These are phyloP conservation scores for Ramphastos sulfuratus DNA, from an alignment of 2,113 vertebrate species.

Conservation along the genomic window DNA sequence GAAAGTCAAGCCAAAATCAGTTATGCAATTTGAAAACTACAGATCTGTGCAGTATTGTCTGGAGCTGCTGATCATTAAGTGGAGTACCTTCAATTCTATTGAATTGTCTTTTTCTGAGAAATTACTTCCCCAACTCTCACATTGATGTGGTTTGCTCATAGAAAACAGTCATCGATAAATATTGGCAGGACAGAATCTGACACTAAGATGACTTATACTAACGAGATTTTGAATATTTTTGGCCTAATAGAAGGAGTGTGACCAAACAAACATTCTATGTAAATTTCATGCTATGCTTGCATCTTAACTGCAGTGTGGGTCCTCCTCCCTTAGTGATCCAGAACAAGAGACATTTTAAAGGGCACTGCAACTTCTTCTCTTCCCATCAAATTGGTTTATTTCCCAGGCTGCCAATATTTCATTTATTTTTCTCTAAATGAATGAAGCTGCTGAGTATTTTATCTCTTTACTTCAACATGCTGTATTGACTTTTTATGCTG, in stretches of 20 bases:
- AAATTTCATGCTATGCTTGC: not conserved
- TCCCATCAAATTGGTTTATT: not conserved
- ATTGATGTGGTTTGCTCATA: not conserved
- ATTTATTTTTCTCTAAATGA: slow-evolving; percentile 12
- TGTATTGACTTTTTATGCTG: not conserved
- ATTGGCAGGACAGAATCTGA: not conserved
- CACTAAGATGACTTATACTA: not conserved
- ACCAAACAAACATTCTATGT: not conserved
- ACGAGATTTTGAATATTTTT: not conserved
- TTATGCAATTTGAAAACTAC: not conserved
- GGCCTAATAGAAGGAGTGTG: not conserved
- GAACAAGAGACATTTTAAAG: not conserved
- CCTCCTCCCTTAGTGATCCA: not conserved
- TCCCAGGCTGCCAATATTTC: not conserved
- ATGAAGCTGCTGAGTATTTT: not conserved
- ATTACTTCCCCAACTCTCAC: not conserved
- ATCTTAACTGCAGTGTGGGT: not conserved
- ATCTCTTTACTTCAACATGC: not conserved
- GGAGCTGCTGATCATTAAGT: not conserved
- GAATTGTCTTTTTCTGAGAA: not conserved
- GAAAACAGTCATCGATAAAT: not conserved
- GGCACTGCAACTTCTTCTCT: not conserved
- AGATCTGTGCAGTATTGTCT: not conserved
- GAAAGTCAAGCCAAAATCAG: not conserved
- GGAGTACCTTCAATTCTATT: not conserved